Evolutionary conservation across 1,140 invertebrate genomes (phyloP).

Genomic region (Calliopsis andreniformis): DNA sequence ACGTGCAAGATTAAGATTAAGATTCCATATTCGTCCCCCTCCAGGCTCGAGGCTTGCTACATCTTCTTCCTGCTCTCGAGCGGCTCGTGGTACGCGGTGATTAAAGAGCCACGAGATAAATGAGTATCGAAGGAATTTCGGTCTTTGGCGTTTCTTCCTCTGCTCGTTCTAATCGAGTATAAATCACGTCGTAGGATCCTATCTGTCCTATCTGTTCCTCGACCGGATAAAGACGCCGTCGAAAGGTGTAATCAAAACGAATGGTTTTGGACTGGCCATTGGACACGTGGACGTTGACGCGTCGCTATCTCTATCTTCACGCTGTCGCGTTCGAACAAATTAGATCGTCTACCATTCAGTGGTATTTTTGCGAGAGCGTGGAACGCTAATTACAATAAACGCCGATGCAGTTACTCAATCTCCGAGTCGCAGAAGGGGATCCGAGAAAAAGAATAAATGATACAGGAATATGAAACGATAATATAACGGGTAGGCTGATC

Average conservation of each 20-base stretch:
- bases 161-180: constrained; percentile 20
- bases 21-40: constrained; percentile 37
- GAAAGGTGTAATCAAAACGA: constrained; percentile 33
- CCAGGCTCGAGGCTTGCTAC: not conserved
- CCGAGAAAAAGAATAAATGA: not conserved
- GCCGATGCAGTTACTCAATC: too few species aligned
- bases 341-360: too few species aligned
- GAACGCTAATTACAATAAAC: too few species aligned
- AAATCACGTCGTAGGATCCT: constrained; percentile 35
- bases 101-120: constrained; percentile 61
- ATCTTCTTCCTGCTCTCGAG: not conserved
- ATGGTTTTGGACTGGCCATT: constrained; percentile 26
- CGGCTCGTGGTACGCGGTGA: constrained; percentile 22
- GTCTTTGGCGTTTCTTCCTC: constrained; percentile 43
- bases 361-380: too few species aligned
- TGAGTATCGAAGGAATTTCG: constrained; percentile 56
- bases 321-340: not conserved
- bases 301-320: not conserved
- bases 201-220: constrained; percentile 11
- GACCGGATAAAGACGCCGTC: not conserved
- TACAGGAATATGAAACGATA: constrained; percentile 2
- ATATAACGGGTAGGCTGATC: constrained; percentile 40
- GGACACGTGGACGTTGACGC: not conserved
- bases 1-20: constrained; percentile 71
- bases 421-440: too few species aligned